phyloP scores from a whole-genome alignment of 2,113 vertebrate species.

The Microcebus tavaratra region DNA sequence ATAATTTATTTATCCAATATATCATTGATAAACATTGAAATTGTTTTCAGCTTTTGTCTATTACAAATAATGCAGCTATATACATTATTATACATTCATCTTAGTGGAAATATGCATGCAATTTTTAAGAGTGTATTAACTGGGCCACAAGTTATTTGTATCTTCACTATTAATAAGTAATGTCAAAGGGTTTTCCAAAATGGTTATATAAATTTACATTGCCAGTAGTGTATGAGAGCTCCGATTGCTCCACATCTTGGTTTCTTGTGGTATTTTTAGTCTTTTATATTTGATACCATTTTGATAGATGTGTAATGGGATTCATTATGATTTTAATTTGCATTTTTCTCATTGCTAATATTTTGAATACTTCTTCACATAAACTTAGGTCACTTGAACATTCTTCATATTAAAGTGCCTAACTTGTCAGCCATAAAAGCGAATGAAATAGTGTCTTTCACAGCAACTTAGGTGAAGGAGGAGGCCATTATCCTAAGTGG shows the following conservation, averaged over 20 bases:
- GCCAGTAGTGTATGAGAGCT: not conserved
- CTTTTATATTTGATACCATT: not conserved
- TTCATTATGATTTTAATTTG: not conserved
- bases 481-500: too few relatives aligned
- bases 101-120: not conserved
- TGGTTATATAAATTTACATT: not conserved
- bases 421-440: too few relatives aligned
- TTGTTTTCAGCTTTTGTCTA: not conserved
- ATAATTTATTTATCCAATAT: not conserved
- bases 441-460: too few relatives aligned
- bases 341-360: not conserved
- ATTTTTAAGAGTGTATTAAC: not conserved
- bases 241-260: not conserved
- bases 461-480: too few relatives aligned
- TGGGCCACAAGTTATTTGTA: not conserved
- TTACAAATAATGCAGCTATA: not conserved
- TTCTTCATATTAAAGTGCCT: not conserved
- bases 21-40: not conserved
- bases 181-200: not conserved
- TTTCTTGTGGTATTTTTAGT: not conserved
- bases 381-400: not conserved
- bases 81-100: not conserved
- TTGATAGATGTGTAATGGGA: not conserved
- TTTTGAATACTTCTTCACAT: not conserved
- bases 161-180: not conserved